phyloP scores from a whole-genome alignment of 2,797 vertebrate species.

The Sitta carolinensis region DNA sequence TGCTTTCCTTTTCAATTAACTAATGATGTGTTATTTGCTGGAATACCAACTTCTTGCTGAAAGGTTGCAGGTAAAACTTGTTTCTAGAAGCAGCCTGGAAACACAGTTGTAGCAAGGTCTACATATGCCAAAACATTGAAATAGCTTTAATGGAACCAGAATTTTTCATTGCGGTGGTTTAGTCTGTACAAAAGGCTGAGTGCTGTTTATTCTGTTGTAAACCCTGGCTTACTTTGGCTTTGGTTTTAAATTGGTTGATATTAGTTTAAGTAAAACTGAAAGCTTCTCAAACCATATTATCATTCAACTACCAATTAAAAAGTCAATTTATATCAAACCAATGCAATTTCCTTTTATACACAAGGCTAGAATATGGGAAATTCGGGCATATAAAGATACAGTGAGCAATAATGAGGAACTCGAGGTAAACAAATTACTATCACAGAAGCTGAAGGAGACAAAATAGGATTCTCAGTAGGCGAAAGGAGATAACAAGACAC shows the following conservation, averaged over 20 bases:
- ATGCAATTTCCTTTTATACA: slow-evolving; percentile 20
- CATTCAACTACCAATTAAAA: slow-evolving; percentile 44
- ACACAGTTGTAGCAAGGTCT: not conserved
- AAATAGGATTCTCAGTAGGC: slow-evolving; percentile 25
- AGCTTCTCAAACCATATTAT: not conserved
- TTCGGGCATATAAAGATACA: slow-evolving; percentile 4
- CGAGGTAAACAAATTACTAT: slow-evolving; percentile 46
- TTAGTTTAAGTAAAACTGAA: slow-evolving; percentile 36
- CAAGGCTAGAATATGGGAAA: slow-evolving; percentile 9
- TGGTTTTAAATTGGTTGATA: not conserved
- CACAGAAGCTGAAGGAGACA: slow-evolving; percentile 4
- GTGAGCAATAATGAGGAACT: slow-evolving; percentile 35
- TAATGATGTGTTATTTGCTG: not conserved
- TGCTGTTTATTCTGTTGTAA: not conserved
- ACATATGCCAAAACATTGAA: not conserved
- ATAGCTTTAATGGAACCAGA: not conserved
- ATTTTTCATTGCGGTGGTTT: not conserved
- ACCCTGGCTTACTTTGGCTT: not conserved
- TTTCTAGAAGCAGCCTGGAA: not conserved
- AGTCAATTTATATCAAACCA: slow-evolving; percentile 48
- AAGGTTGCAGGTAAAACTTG: not conserved
- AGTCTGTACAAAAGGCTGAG: not conserved
- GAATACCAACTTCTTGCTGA: not conserved
- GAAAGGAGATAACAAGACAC: slow-evolving; percentile 12
- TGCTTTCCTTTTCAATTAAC: not conserved